Evolutionary conservation across 2,888 invertebrate genomes (phyloP), one percentile per base, ranked within the genome.

Genomic region (Torymus aiolomorphi): DNA sequence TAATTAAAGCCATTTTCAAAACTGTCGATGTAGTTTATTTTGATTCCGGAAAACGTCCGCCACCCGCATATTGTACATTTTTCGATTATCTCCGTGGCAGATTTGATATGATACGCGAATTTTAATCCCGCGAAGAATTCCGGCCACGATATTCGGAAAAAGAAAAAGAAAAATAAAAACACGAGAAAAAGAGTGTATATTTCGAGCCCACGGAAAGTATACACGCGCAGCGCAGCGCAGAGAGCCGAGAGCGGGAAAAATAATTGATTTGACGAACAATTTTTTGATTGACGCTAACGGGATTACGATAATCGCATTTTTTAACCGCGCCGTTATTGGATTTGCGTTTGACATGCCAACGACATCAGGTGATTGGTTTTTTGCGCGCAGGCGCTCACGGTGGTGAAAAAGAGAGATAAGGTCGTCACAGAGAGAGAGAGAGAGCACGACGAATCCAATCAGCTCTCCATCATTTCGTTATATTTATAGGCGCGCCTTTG

Each of bases 291-390:
- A 73, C 76, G 59, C 18, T 69, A 69, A 76, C 51, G 62, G 57
- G 57, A 69, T 80, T 76, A 71, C 76, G 67, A 69, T 76, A 76
- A 80, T 80, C 69, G 57, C 66, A 76, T 80, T 80, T 80, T 80
- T 80, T 63, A 74, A 66, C 71, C 66, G 61, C 71, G 24, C 75
- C 57, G 75, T 65, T 80, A 71, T 80, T 71, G 71, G 65, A 75
- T 80, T 80, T 76, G 71, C 71, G 70, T 71, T 65, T 71, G 71
- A 71, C 75, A 79, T 31, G 5, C 49, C 31, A 61, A 56, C 57
- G 63, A 73, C 67, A 54, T 63, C 62, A n/a, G 24, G 66, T 71
- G 65, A 80, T 76, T 76, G 75, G 61, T 73, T 78, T 78, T 78
- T 69, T 69, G 49, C 49, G 2, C 18, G 12, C 31, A 14, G 62